Evolutionary conservation across 2,888 invertebrate species (phyloP), one percentile per base, ranked within the genome.

Genomic region (Allacma fusca): DNA sequence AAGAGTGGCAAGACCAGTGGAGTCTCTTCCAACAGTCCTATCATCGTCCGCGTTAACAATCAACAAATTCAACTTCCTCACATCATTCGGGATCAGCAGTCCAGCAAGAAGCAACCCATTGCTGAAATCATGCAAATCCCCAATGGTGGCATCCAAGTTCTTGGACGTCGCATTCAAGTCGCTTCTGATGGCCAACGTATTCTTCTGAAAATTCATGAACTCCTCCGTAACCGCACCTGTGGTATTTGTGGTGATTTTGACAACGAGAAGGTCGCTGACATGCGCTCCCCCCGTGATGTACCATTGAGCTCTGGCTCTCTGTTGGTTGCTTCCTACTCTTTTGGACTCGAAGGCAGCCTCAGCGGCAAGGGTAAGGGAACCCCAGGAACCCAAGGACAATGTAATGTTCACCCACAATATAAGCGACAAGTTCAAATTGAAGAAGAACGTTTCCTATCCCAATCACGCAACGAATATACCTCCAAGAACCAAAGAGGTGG

Each of bases 241-340:
- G 84, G 84, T 24, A 71, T 84, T 73, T 84, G 84, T 75, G 84
- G 84, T 65, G 83, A 84, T 75, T 83, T 81, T 70, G 79, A 84
- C 62, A 83, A 81, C 26, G 81, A 82, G 62, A 82, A 83, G 81
- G 82, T 82, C 34, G 82, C 81, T 71, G 84, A 84, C 24, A 77
- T 82, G 79, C 81, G 81, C 72, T 79, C 79, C 73, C 83, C 82
- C 34, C 79, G 77, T 70, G 80, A 84, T 76, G 80, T 81, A 65
- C 83, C 83, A 70, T 77, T 84, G 78, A 79, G 79, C 73, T 78
- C 78, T 70, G 77, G 78, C 26, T 81, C 82, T 69, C 81, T 83
- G 75, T 78, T 84, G 28, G 83, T 81, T 73, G 83, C 82, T 78
- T 19, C 29, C 59, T 80, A 81, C 50, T 80, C 78, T 34, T 78